Conservation (phyloP, 1,140 invertebrate species). For the Eubasilissa regina region DNA sequence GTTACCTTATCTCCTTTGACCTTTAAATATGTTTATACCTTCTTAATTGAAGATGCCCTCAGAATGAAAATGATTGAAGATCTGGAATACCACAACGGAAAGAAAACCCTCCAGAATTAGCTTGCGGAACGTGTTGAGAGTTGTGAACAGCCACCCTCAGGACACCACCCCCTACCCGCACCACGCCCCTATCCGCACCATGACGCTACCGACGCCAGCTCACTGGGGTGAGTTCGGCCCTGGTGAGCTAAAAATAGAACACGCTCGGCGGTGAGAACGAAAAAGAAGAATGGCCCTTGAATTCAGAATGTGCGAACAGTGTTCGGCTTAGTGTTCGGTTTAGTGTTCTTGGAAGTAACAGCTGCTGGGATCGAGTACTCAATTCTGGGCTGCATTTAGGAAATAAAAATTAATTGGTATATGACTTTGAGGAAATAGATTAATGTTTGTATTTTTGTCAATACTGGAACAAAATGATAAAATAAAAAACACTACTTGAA, state of each 20-base stretch:
- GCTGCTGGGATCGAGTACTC: neutral
- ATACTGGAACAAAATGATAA: too few species aligned
- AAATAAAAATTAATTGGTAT: too few species aligned
- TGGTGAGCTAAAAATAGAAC: conserved; percentile 55
- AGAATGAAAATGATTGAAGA: conserved; percentile 15
- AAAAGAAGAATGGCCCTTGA: conserved; percentile 6
- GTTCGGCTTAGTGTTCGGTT: neutral
- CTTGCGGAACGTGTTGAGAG: conserved; percentile 3
- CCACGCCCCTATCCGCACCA: conserved; percentile 15
- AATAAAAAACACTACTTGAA: too few species aligned
- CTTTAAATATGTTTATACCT: conserved; percentile 29
- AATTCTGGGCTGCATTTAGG: too few species aligned
- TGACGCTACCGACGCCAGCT: neutral
- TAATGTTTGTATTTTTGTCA: too few species aligned
- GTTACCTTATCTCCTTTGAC: too few species aligned
- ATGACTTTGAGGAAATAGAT: too few species aligned
- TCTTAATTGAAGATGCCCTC: conserved; percentile 4
- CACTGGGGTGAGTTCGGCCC: conserved; percentile 42
- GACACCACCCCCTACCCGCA: neutral
- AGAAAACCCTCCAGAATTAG: conserved; percentile 9
- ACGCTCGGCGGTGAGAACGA: conserved; percentile 19
- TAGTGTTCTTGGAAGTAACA: conserved; percentile 16
- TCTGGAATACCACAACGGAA: neutral
- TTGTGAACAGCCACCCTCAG: conserved; percentile 13
- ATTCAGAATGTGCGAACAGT: conserved; percentile 15